Evolutionary conservation across 2,888 invertebrate genomes (phyloP), one percentile per base, ranked within the genome.

Genomic region (Chouioia cunea): DNA sequence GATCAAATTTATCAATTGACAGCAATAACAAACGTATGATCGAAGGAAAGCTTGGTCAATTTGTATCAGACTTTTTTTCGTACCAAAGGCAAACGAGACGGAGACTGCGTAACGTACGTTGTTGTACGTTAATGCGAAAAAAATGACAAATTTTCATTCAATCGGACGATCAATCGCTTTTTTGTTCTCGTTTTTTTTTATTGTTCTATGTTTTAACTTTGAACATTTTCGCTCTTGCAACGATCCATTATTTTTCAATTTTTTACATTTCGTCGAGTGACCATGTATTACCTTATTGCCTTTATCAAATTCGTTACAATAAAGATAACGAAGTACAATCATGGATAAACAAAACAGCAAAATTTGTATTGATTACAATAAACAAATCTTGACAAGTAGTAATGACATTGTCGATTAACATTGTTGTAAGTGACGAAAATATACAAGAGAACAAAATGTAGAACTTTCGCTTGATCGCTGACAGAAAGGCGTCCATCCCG

Each of bases 151-250:
- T 36, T 63, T 63, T 58, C 58, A 65, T 54, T 14, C 27, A 64
- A 65, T 67, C 56, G 27, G 46, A 71, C n/a, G 20, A 73, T 64
- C 43, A 48, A 57, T 60, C 22, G 46, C 44, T 56, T 66, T 69
- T 71, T 65, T 71, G 68, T 73, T 73, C 65, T 68, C 62, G 60
- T 63, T 70, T 56, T 57, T 70, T 64, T 60, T 48, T 18, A 36
- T 59, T 20, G 48, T 67, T 65, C 66, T 53, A 63, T 57, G 57
- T 62, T 62, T 63, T 69, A 62, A 60, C 46, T 53, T 52, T 62
- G n/a, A 46, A 60, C n/a, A 27, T 43, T 59, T 53, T 58, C 53
- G 23, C 22, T n/a, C 20, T 64, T 59, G 57, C n/a, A 43, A 12
- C 16, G 27, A 36, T 59, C 44, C 52, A 57, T 59, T 65, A 22